Base-by-base conservation (phyloP, 2,113 vertebrate species). In the Aegithalos caudatus region DNA sequence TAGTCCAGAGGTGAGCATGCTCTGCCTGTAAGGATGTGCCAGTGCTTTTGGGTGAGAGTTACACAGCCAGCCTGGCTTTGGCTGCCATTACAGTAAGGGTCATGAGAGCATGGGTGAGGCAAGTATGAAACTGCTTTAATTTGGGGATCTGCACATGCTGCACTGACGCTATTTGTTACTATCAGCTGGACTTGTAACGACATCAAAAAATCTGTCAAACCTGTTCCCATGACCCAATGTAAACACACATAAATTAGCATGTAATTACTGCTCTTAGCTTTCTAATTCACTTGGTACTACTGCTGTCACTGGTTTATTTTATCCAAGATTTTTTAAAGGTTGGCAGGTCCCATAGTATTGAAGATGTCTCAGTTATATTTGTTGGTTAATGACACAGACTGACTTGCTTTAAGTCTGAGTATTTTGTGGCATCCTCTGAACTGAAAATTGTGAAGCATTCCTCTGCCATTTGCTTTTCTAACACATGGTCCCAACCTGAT, bases 401-500 rank as follows among this genome's bases (percentile, higher is more conserved):
- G 25, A 8, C 25, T 73, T 92, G 31, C 11, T 48, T 57, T 33
- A 29, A 35, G 12, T 20, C 47, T 42, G 33, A 83, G 27, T 50
- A 33, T 91, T 92, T 56, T 5, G 2, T 4, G 7, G 9, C 15
- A 21, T 74, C 25, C 18, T 48, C 24, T 73, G 42, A 77, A 14
- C 38, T 33, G 28, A 81, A 71, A 70, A 58, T 16, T 38, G 22
- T 64, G 84, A 57, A 25, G 2, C 5, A 5, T 48, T 86, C 22
- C 18, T 88, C 62, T 71, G 40, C 28, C 33, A 25, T 7, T 80
- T 73, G 21, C 31, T 92, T 82, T 73, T 70, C 18, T 66, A 37
- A 65, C 12, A 60, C 2, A 11, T 0, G 0, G 5, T 58, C 11
- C 7, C 35, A 74, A 14, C 4, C 8, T 54, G 10, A 44, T 23